phyloP scores from a whole-genome alignment of 2,888 invertebrate genomes.

The Subacronicta megacephala region DNA sequence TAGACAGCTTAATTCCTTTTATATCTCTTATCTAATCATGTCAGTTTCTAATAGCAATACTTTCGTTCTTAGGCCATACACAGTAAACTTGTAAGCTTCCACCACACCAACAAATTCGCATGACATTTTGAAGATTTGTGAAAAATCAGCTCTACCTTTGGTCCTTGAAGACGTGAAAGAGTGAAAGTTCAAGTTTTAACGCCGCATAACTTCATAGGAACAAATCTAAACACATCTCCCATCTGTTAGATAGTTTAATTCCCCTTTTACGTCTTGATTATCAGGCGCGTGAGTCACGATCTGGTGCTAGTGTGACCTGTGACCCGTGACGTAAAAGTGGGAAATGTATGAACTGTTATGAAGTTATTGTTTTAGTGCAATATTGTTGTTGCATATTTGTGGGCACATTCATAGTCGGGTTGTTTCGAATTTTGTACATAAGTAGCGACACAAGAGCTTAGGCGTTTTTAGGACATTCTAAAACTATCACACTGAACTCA shows the following conservation, averaged over 20 bases:
- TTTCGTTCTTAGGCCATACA: no score
- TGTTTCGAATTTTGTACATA: background rate
- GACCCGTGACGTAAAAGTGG: slow-evolving; percentile 66
- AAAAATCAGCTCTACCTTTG: background rate
- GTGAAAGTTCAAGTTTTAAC: slow-evolving; percentile 60
- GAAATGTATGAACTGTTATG: slow-evolving; percentile 57
- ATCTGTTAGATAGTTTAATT: slow-evolving; percentile 62
- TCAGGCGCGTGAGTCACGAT: slow-evolving; percentile 64
- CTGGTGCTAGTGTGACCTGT: slow-evolving; percentile 63
- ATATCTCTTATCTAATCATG: slow-evolving; percentile 1
- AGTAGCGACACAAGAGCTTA: no score
- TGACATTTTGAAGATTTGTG: no score
- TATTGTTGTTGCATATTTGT: slow-evolving; percentile 24
- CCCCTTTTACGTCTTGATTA: slow-evolving; percentile 63
- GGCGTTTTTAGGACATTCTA: no score
- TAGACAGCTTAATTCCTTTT: background rate
- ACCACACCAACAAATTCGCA: no score
- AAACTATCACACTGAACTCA: no score
- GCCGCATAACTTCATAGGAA: slow-evolving; percentile 53
- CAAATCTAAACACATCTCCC: slow-evolving; percentile 54
- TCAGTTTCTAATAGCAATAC: background rate
- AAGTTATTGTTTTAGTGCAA: slow-evolving; percentile 53
- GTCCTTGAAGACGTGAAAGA: slow-evolving; percentile 20
- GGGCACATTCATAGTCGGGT: background rate
- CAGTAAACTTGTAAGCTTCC: no score